These are phyloP conservation scores for Azemiops feae DNA, from an alignment of 2,113 vertebrate genomes.

Conservation along the genomic window DNA sequence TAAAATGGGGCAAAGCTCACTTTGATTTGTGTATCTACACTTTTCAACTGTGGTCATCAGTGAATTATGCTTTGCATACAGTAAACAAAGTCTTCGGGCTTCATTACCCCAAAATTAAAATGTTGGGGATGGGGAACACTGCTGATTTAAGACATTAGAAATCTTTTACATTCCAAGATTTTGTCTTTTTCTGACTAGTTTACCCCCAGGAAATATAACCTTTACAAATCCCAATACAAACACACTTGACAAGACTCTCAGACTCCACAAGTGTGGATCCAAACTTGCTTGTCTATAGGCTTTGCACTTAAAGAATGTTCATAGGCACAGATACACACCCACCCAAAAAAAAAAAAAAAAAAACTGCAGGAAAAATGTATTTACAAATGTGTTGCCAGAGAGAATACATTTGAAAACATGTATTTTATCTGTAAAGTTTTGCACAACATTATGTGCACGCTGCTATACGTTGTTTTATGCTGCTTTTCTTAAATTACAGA, in stretches of 20 bases:
- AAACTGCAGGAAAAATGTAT: background rate
- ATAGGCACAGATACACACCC: too few species aligned
- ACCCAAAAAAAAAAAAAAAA: background rate
- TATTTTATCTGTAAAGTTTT: background rate
- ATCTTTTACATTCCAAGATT: background rate
- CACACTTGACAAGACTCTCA: background rate
- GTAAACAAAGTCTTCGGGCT: background rate
- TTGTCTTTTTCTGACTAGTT: background rate
- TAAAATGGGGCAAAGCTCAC: background rate
- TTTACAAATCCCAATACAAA: background rate
- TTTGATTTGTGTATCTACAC: too few species aligned
- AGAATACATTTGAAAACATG: background rate
- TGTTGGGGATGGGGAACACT: background rate
- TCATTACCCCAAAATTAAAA: background rate
- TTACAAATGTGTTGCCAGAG: background rate
- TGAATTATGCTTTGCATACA: background rate
- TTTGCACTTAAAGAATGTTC: background rate
- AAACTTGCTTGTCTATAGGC: background rate
- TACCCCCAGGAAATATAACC: background rate
- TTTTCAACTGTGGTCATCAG: background rate
- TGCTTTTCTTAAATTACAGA: background rate
- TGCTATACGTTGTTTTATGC: background rate
- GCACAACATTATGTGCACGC: background rate
- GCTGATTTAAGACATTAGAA: background rate
- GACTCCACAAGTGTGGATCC: background rate